Percentiles rank a stretch among this genome's conserved stretches.
These are phyloP conservation scores for Eupithecia pulchellata DNA, from an alignment of 2,888 invertebrate species.

Conservation along the genomic window DNA sequence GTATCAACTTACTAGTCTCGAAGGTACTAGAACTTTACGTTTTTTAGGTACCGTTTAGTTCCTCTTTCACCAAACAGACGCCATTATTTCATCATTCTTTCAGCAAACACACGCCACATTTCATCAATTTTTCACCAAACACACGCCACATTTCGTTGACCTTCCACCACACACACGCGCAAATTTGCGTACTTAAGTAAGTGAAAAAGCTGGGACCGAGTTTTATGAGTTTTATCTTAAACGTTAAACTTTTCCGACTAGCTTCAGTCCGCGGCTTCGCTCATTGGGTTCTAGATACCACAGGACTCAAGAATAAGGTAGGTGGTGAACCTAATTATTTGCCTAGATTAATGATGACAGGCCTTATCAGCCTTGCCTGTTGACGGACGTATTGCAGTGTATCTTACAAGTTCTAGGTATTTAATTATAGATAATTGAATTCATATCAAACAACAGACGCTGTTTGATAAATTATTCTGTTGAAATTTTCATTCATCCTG, in stretches of 20 bases:
- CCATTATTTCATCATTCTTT: no score
- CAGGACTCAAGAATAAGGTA: not conserved
- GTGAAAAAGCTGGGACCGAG: no score
- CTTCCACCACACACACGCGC: no score
- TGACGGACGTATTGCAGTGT: slow-evolving; percentile 5
- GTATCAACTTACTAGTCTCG: no score
- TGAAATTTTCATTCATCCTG: not conserved
- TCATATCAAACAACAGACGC: not conserved
- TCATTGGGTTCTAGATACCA: not conserved
- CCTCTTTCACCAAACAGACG: no score
- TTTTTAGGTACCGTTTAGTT: no score
- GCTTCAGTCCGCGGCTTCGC: not conserved
- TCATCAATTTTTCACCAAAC: no score
- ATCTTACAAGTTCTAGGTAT: slow-evolving; percentile 5
- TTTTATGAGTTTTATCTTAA: no score
- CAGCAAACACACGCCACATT: no score
- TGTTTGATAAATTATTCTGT: not conserved
- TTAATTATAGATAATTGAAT: not conserved
- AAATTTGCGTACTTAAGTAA: no score
- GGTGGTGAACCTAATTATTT: not conserved
- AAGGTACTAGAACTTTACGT: no score
- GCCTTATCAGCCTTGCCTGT: slow-evolving; percentile 2
- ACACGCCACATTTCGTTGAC: no score
- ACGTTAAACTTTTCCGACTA: not conserved
- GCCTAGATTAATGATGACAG: not conserved